Conservation (phyloP, 2,888 invertebrate genomes). For the Pachliopta kotzebuea region DNA sequence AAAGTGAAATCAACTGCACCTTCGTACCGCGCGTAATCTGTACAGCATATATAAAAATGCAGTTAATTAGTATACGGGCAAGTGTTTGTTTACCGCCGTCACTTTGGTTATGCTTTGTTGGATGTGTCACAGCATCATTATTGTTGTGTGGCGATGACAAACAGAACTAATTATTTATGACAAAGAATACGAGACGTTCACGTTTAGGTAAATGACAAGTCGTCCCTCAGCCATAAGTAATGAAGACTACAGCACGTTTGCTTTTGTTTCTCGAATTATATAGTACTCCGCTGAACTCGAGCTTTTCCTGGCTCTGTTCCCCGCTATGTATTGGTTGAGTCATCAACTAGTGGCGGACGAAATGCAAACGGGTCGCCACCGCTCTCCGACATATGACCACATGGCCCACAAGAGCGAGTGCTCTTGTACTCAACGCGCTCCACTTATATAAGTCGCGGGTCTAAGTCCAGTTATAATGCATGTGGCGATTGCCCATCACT, state of each 20-base stretch:
- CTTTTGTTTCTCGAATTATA: no score
- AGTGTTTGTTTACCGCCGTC: no score
- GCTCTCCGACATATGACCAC: conserved; percentile 4
- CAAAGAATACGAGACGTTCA: no score
- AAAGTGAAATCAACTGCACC: conserved; percentile 23
- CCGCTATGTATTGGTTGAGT: neutral
- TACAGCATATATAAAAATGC: neutral
- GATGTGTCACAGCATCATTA: no score
- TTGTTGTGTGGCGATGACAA: no score
- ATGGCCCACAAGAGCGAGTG: neutral
- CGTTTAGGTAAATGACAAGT: no score
- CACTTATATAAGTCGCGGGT: conserved; percentile 15
- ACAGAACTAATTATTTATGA: no score
- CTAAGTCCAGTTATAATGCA: conserved; percentile 16
- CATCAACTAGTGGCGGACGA: neutral
- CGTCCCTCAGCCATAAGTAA: no score
- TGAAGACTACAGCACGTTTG: no score
- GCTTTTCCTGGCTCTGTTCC: neutral
- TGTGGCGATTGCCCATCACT: conserved; percentile 1
- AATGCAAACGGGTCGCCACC: conserved; percentile 1
- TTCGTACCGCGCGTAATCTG: neutral
- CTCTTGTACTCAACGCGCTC: conserved; percentile 15
- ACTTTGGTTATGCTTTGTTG: no score
- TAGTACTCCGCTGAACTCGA: no score
- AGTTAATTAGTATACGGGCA: no score